A percentile compares a stretch with the other conserved stretches of the same genome.
phyloP scores from a whole-genome alignment of 2,113 vertebrate genomes.

The Barnardius zonarius region DNA sequence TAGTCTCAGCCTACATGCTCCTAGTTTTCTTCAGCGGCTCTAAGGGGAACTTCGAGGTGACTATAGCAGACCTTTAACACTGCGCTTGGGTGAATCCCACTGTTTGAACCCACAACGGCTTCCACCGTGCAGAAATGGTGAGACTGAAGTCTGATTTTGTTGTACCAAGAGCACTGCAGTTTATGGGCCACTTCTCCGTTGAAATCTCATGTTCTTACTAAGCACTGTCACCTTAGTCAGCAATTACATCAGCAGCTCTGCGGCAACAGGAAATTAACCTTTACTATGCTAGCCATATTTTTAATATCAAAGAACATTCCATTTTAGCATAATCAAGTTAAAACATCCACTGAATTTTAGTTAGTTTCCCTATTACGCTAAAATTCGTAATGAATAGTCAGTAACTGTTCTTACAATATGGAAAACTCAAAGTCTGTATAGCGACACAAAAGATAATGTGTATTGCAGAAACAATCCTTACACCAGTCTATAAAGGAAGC shows the following conservation, averaged over 20 bases:
- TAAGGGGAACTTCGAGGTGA: background rate
- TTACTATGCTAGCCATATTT: background rate
- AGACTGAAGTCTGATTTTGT: background rate
- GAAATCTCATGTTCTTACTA: background rate
- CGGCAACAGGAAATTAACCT: background rate
- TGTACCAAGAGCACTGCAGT: background rate
- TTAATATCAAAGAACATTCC: background rate
- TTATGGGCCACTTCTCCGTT: background rate
- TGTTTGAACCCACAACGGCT: accelerated
- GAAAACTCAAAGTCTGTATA: background rate
- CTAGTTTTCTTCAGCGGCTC: accelerated
- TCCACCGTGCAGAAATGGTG: background rate
- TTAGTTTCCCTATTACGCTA: background rate
- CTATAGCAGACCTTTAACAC: background rate
- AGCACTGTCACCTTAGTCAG: background rate
- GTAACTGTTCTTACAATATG: background rate
- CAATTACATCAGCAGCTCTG: background rate
- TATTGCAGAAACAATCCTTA: background rate
- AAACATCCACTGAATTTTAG: background rate
- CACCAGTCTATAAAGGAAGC: background rate
- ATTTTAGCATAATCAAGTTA: background rate
- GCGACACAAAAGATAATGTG: background rate
- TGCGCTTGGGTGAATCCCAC: background rate
- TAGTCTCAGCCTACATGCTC: background rate
- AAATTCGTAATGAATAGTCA: background rate